A percentile compares a stretch with the other conserved stretches of the same genome.
Conservation (phyloP, 2,797 vertebrate genomes). For the Paguma larvata region DNA sequence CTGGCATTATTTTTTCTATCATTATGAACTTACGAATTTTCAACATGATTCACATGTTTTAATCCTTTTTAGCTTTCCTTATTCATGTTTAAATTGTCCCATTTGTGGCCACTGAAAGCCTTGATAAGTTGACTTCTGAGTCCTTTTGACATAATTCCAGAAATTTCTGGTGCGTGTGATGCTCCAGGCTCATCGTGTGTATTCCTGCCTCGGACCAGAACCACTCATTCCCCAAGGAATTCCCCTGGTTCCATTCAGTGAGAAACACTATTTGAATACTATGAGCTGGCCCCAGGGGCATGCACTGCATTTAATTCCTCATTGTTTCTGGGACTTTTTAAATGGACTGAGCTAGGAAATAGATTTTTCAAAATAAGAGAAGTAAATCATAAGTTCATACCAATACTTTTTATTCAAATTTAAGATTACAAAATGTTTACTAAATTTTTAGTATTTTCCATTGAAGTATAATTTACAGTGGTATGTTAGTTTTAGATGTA, state of each 20-base stretch:
- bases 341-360: neutral
- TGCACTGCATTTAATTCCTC: neutral
- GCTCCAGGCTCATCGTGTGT: neutral
- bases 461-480: neutral
- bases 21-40: neutral
- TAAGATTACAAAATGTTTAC: neutral
- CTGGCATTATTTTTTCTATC: neutral
- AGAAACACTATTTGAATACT: neutral
- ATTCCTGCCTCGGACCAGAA: neutral
- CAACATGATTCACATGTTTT: neutral
- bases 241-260: neutral
- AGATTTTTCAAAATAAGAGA: neutral
- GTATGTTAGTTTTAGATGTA: neutral
- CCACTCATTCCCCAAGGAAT: neutral
- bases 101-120: neutral
- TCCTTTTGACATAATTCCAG: neutral
- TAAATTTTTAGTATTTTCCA: neutral
- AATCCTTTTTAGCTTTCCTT: neutral
- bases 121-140: neutral
- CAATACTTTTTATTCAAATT: conserved; percentile 37
- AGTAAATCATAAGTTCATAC: neutral
- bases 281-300: neutral
- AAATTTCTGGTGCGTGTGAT: neutral
- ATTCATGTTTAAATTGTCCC: neutral
- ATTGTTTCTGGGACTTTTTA: neutral